These are phyloP conservation scores for Drosophila nr. fundita DNA, from an alignment of 2,888 invertebrate species.

Conservation along the genomic window DNA sequence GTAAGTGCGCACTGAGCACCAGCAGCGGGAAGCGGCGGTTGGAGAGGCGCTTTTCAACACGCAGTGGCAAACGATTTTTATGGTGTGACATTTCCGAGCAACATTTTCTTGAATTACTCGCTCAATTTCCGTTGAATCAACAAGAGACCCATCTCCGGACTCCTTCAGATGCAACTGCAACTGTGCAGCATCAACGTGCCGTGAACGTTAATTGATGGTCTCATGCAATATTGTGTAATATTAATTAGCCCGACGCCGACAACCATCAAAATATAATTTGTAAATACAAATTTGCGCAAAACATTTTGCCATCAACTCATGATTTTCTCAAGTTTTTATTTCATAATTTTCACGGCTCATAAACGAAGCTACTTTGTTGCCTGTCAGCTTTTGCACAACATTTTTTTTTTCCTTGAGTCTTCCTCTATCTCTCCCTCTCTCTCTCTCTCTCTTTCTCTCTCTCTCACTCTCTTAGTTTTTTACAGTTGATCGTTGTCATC, in stretches of 20 bases:
- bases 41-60: slow-evolving; percentile 67
- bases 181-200: slow-evolving; percentile 15
- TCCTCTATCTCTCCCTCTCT: neutral
- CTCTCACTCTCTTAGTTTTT: slow-evolving; percentile 8
- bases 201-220: slow-evolving; percentile 54
- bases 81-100: slow-evolving; percentile 74
- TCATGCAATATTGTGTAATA: slow-evolving; percentile 63
- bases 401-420: neutral
- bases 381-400: slow-evolving; percentile 28
- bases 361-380: slow-evolving; percentile 73
- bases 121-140: slow-evolving; percentile 83
- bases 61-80: slow-evolving; percentile 66
- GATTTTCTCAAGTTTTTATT: slow-evolving; percentile 46
- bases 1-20: slow-evolving; percentile 49
- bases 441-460: neutral
- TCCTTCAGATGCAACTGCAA: slow-evolving; percentile 19
- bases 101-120: slow-evolving; percentile 79
- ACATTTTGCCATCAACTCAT: slow-evolving; percentile 23
- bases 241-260: slow-evolving; percentile 64
- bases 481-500: slow-evolving; percentile 13
- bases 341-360: slow-evolving; percentile 72
- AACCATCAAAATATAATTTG: slow-evolving; percentile 61
- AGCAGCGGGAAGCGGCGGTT: slow-evolving; percentile 13
- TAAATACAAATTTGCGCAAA: slow-evolving; percentile 20
- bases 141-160: slow-evolving; percentile 14